Conservation (phyloP, 2,797 vertebrate genomes). For the Morelia viridis region DNA sequence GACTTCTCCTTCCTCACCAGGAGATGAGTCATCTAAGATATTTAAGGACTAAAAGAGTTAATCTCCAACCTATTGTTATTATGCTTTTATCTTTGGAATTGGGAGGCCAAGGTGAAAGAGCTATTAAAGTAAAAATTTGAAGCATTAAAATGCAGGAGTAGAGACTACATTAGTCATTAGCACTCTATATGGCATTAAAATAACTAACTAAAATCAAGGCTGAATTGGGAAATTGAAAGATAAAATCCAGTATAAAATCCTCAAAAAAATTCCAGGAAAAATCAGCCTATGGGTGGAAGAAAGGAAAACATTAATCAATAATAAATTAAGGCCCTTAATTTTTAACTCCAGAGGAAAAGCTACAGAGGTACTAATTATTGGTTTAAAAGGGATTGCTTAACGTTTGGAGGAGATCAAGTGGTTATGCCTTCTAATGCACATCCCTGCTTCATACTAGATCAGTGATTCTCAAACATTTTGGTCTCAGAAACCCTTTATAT, state of each 20-base stretch:
- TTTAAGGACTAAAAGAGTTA: not conserved
- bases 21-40: not conserved
- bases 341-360: not conserved
- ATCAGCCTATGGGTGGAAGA: not conserved
- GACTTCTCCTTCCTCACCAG: not conserved
- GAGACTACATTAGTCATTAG: not conserved
- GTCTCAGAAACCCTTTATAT: not conserved
- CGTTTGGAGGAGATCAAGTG: not conserved
- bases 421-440: not conserved
- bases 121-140: not conserved
- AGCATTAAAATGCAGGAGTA: not conserved
- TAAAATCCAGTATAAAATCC: not conserved
- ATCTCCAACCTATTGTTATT: not conserved
- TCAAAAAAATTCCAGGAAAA: not conserved
- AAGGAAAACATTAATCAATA: not conserved
- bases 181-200: not conserved
- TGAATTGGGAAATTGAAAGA: not conserved
- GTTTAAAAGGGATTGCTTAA: not conserved
- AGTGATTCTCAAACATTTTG: not conserved
- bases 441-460: not conserved
- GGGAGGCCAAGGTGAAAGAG: not conserved
- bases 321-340: not conserved
- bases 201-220: not conserved
- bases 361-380: not conserved
- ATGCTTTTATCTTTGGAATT: not conserved